Evolutionary conservation across 1,140 invertebrate species (phyloP), one percentile per base, ranked within the genome.

Genomic region (Scaptomyza montana): DNA sequence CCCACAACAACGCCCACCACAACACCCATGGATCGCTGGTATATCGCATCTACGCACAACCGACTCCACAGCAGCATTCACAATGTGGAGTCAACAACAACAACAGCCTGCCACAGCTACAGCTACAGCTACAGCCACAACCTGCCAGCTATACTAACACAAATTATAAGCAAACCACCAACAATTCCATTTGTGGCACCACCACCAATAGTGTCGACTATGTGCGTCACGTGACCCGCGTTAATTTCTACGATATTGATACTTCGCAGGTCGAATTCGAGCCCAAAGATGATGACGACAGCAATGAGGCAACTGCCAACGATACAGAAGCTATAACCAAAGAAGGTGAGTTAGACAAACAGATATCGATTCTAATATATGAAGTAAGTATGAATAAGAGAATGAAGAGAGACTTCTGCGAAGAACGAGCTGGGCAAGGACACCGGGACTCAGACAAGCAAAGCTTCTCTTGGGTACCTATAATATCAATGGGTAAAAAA

Each of bases 161-260:
- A 21, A 19, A 66, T 1, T 19, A 43, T 10, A 60, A 54, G 21
- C 30, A 41, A 8, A 47, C 16, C 21, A 74, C 10, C 36, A 49
- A 53, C 33, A 21, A 12, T 60, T 53, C 19, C 49, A 16, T 39
- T 13, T 19, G 39, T 39, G 12, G 21, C 50, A 55, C 55, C 54
- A 77, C 50, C 61, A 41, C 53, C 50, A 47, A 54, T 43, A 77
- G 55, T n/a, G 65, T 59, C 41, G 90, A 92, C 59, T 90, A 77
- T 77, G 89, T 92, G 59, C 91, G 91, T 78, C 91, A 92, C 85
- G 90, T 92, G 80, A 92, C 91, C 74, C 90, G 91, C 69, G 90
- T 92, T 91, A 92, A 92, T 91, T 92, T 92, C 74, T 92, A 92
- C 77, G 91, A 92, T 81, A 70, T 92, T 86, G 81, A 89, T 85